Conservation (phyloP, 2,888 invertebrate species). For the Drosophila mimica region DNA sequence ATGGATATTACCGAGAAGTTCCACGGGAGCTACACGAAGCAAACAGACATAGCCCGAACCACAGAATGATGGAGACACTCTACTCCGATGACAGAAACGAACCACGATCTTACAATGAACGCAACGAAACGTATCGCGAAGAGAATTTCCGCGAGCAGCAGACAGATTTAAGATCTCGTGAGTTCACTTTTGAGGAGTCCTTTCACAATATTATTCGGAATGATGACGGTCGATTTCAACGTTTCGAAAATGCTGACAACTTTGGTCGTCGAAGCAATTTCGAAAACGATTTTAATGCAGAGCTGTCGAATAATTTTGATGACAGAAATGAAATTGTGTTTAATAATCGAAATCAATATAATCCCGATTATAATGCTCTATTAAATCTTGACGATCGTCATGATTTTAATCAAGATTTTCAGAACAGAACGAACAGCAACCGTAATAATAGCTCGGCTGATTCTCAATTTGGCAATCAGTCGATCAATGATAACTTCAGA, state of each 20-base stretch:
- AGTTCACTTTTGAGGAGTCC: background rate
- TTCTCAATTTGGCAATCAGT: background rate
- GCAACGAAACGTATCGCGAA: background rate
- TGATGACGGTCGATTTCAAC: background rate
- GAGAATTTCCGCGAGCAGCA: conserved; percentile 6
- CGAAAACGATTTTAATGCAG: background rate
- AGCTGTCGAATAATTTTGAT: background rate
- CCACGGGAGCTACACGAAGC: background rate
- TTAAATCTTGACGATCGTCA: conserved; percentile 1
- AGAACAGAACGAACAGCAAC: background rate
- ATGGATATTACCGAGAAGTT: background rate
- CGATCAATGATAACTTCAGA: background rate
- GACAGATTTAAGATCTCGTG: background rate
- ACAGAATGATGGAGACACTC: background rate
- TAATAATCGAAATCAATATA: conserved; percentile 7
- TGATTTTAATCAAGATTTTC: conserved; percentile 13
- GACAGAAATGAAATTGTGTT: background rate
- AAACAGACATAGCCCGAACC: background rate
- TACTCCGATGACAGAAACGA: background rate
- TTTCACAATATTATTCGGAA: background rate
- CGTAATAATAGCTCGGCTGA: background rate
- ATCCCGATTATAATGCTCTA: conserved; percentile 20
- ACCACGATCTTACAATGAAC: conserved; percentile 1
- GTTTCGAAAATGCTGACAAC: background rate
- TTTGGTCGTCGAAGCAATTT: background rate